These are phyloP conservation scores for Rhinopomastus cyanomelas DNA, from an alignment of 2,113 vertebrate genomes.

Conservation along the genomic window DNA sequence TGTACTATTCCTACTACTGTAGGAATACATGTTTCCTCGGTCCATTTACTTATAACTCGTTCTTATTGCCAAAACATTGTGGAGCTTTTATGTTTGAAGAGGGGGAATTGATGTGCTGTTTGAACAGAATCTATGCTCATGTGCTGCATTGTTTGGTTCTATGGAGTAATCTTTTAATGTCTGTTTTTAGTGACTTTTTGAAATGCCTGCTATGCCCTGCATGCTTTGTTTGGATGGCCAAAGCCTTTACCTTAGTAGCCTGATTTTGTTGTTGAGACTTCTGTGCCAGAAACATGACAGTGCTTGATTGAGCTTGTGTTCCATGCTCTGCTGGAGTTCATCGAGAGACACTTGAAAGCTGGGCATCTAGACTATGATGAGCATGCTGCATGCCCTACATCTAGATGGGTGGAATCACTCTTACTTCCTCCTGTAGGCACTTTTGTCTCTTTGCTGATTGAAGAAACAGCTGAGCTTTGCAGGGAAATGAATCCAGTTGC, in stretches of 20 bases:
- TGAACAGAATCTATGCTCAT: neutral
- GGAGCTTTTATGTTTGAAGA: neutral
- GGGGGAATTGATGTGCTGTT: neutral
- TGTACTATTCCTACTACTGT: neutral
- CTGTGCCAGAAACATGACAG: neutral
- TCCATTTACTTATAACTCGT: neutral
- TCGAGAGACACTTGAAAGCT: neutral
- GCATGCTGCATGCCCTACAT: fast-evolving
- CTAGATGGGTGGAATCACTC: neutral
- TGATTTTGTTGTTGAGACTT: neutral
- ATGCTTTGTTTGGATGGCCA: neutral
- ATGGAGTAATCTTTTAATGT: neutral
- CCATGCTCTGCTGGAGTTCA: neutral
- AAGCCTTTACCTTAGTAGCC: neutral
- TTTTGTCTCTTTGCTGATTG: neutral
- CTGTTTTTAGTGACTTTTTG: neutral
- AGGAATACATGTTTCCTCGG: neutral
- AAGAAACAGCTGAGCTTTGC: neutral
- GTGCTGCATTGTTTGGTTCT: neutral
- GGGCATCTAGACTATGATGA: neutral
- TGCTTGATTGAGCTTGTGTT: neutral
- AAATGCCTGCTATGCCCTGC: neutral
- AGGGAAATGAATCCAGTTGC: neutral
- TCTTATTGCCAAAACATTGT: neutral
- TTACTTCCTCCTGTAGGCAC: neutral